Evolutionary conservation across 1,140 invertebrate genomes (phyloP).

Genomic region (Euglossa dilemma): DNA sequence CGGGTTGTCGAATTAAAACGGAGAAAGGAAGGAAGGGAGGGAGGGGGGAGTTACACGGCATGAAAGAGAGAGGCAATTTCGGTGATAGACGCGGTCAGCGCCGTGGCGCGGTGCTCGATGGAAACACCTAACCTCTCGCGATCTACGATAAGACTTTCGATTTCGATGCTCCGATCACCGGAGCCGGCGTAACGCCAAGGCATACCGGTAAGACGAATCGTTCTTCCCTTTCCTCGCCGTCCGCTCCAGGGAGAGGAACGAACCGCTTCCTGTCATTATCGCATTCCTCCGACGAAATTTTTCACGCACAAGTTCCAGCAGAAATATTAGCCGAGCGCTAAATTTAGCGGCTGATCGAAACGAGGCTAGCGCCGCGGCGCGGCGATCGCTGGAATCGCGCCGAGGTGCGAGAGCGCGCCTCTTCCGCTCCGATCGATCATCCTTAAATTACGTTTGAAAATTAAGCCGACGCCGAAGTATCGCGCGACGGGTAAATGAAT

Average conservation of each 20-base stretch:
- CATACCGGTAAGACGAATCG: too few species aligned
- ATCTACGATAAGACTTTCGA: constrained; percentile 42
- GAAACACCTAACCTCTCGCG: constrained; percentile 32
- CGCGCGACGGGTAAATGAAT: constrained; percentile 30
- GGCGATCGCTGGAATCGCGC: constrained; percentile 21
- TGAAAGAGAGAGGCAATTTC: constrained; percentile 43
- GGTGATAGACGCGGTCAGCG: constrained; percentile 35
- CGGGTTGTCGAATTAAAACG: constrained; percentile 24
- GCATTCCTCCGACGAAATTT: background rate
- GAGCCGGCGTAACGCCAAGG: background rate
- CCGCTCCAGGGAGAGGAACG: background rate
- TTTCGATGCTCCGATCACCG: constrained; percentile 8
- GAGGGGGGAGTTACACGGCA: background rate
- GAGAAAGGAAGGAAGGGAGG: too few species aligned
- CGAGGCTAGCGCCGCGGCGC: constrained; percentile 46
- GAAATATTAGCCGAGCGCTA: constrained; percentile 16
- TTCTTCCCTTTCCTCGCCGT: too few species aligned
- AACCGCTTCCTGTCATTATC: background rate
- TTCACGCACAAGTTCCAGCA: background rate
- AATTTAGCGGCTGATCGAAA: constrained; percentile 34
- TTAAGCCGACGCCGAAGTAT: constrained; percentile 31
- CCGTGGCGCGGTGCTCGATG: constrained; percentile 25
- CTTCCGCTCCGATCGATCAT: constrained; percentile 38
- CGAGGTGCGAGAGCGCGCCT: constrained; percentile 23
- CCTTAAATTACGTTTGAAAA: constrained; percentile 48